A percentile compares a stretch with the other conserved stretches of the same genome.
These are phyloP conservation scores for Drosophila kuntzei DNA, from an alignment of 2,888 invertebrate genomes.

Conservation along the genomic window DNA sequence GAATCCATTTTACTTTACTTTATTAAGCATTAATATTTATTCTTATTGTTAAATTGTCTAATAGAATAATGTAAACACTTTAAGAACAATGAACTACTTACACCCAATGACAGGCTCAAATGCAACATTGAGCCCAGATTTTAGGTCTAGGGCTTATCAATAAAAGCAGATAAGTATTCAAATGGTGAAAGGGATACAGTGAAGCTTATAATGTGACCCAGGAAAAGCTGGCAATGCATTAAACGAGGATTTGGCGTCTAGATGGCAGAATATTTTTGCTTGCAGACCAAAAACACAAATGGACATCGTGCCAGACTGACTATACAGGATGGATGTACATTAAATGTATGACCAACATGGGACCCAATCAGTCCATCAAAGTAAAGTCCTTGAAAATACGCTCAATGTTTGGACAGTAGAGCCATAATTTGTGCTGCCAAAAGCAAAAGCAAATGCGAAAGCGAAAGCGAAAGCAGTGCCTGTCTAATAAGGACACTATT, in stretches of 20 bases:
- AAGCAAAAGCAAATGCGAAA: constrained; percentile 51
- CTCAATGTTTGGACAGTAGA: constrained; percentile 48
- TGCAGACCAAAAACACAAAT: constrained; percentile 26
- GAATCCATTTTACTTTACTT: not conserved
- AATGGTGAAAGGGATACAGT: not conserved
- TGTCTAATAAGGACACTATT: constrained; percentile 64
- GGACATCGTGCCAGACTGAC: constrained; percentile 7
- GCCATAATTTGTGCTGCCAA: constrained; percentile 78
- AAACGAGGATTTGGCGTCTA: constrained; percentile 44
- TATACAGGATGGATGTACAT: constrained; percentile 19
- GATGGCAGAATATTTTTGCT: constrained; percentile 14
- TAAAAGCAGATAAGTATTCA: constrained; percentile 27
- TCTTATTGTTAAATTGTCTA: no score
- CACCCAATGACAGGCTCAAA: constrained; percentile 19
- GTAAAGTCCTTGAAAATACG: constrained; percentile 49
- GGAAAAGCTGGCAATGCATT: constrained; percentile 38
- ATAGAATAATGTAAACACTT: not conserved
- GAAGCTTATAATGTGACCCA: constrained; percentile 25
- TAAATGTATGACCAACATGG: constrained; percentile 36
- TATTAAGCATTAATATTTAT: not conserved
- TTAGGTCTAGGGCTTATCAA: constrained; percentile 32
- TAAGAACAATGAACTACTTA: constrained; percentile 7
- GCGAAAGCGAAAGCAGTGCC: constrained; percentile 24
- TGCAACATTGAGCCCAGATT: constrained; percentile 21
- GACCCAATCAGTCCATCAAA: constrained; percentile 58